Evolutionary conservation across 1,140 invertebrate genomes (phyloP).

Genomic region (Ditylenchus dipsaci): DNA sequence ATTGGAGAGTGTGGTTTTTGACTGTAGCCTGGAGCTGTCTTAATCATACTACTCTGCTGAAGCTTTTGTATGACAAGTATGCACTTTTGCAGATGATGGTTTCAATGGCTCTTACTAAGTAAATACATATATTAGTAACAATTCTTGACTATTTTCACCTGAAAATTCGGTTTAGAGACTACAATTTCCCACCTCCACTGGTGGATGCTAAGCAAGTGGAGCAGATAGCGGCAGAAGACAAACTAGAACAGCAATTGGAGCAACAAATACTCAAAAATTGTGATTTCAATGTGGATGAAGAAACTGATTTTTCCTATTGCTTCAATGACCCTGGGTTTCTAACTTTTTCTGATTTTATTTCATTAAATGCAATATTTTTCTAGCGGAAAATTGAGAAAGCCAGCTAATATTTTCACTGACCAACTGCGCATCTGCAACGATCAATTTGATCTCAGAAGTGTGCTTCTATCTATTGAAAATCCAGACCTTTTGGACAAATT

Average conservation of each 20-base stretch:
- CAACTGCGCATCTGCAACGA: slow-evolving; percentile 1
- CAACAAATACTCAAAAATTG: not conserved
- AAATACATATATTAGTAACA: not conserved
- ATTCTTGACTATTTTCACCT: not conserved
- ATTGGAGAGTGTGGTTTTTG: slow-evolving; percentile 7
- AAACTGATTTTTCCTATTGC: not conserved
- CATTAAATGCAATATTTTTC: not conserved
- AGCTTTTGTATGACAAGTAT: not conserved
- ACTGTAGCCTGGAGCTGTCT: slow-evolving; percentile 2
- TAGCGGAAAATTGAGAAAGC: not conserved
- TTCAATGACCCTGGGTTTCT: not conserved
- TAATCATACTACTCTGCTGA: not conserved
- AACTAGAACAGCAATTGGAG: not conserved
- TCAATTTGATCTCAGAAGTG: not conserved
- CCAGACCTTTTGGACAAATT: not conserved
- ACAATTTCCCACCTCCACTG: not conserved
- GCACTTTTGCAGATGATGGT: not conserved
- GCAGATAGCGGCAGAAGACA: not conserved
- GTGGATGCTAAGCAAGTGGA: not conserved
- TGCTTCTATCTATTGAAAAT: not conserved
- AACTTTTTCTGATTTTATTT: not conserved
- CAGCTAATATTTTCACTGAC: not conserved
- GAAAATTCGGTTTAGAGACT: not conserved
- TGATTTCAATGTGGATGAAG: not conserved
- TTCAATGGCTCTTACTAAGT: slow-evolving; percentile 1